Base-by-base conservation (phyloP, 2,888 invertebrate species). In the Erebia ligea region DNA sequence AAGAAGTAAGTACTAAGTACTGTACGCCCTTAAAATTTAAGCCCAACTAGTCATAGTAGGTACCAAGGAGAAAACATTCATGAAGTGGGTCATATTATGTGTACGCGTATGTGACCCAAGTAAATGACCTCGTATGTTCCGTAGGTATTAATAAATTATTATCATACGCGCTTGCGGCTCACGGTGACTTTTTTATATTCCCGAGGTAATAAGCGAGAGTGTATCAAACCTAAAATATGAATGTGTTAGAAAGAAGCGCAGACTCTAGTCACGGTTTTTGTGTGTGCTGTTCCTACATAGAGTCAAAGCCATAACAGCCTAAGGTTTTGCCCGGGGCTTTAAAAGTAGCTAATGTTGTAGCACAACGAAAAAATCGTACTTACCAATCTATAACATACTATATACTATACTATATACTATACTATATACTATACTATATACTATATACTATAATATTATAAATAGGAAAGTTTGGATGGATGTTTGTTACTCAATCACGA, bases 151-250 rank as follows among this genome's bases (percentile, higher is more conserved):
- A 73, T 73, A 71, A 73, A 69, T 73, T 73, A 69, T 73, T 73
- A 73, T 73, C 71, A 73, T 64, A 62, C 52, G 40, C 63, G 59
- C 59, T 56, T 54, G 66, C 40, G 34, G 67, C 45, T 67, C 68
- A 71, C 48, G 62, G 19, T 71, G 65, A 69, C 69, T 59, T 69
- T 34, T 73, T 67, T 69, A 69, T 73, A 65, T 68, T 61, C 63
- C 65, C 67, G 67, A 64, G 42, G 68, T 73, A 73, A 73, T 73
- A 73, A 73, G 73, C 67, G 73, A 71, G 71, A 73, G 72, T 73
- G 69, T 69, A 72, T 73, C 72, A 69, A 69, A 70, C 52, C 69
- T 69, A 68, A 70, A 72, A 72, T 72, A 72, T 72, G 5, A 70
- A 73, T 68, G 67, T 71, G 62, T 65, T 65, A 67, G 56, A 59